These are phyloP conservation scores for Malacoctenus gilli DNA, from an alignment of 2,797 vertebrate species.

Conservation along the genomic window DNA sequence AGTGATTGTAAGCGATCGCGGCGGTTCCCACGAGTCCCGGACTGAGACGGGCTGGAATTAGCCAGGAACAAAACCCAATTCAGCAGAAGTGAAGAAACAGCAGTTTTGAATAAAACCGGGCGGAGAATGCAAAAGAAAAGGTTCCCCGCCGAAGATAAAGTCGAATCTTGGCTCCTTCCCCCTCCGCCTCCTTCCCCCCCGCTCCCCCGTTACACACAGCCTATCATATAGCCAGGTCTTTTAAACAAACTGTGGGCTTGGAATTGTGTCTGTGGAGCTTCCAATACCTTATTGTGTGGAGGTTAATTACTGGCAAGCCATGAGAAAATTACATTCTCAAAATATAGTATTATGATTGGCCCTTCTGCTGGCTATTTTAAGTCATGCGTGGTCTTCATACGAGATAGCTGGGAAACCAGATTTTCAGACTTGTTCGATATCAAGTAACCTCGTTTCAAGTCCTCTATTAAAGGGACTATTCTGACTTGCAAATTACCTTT, in stretches of 20 bases:
- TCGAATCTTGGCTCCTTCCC: slow-evolving; percentile 73
- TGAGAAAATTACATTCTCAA: slow-evolving; percentile 88
- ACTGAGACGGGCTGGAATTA: slow-evolving; percentile 81
- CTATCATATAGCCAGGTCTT: slow-evolving; percentile 78
- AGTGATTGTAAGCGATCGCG: slow-evolving; percentile 82
- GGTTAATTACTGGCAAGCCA: slow-evolving; percentile 87
- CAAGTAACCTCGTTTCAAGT: slow-evolving; percentile 84
- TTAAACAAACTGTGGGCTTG: slow-evolving; percentile 78
- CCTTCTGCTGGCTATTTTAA: slow-evolving; percentile 80
- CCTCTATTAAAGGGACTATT: slow-evolving; percentile 80
- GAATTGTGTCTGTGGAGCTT: slow-evolving; percentile 80
- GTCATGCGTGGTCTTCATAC: slow-evolving; percentile 74
- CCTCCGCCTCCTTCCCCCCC: slow-evolving; percentile 45
- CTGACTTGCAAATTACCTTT: slow-evolving; percentile 84
- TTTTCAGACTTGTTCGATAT: slow-evolving; percentile 83
- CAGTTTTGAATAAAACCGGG: slow-evolving; percentile 84
- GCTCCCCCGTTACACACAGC: slow-evolving; percentile 67
- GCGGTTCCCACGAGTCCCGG: slow-evolving; percentile 78
- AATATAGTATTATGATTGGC: slow-evolving; percentile 85
- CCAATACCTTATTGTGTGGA: slow-evolving; percentile 83
- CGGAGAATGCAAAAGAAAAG: slow-evolving; percentile 79
- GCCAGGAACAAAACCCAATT: slow-evolving; percentile 83
- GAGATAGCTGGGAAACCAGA: slow-evolving; percentile 83
- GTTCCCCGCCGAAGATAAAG: slow-evolving; percentile 79
- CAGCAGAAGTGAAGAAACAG: slow-evolving; percentile 84